phyloP scores from a whole-genome alignment of 2,797 vertebrate species.

The Karalla daura region DNA sequence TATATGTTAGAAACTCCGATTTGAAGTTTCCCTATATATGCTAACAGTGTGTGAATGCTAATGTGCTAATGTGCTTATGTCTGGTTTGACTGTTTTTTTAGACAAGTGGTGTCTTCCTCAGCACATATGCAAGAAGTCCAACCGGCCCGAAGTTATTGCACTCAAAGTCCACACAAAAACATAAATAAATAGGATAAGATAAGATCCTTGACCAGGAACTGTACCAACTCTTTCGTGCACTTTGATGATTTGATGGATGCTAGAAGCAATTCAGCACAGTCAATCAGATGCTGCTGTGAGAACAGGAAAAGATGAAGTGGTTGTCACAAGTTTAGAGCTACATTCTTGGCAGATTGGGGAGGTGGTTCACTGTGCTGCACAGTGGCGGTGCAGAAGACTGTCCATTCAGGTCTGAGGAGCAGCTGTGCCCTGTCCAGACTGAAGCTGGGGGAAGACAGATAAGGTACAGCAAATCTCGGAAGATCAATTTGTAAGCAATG shows the following conservation, averaged over 20 bases:
- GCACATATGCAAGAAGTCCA: background rate
- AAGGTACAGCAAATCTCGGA: background rate
- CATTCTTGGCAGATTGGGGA: constrained; percentile 8
- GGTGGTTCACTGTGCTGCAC: constrained; percentile 9
- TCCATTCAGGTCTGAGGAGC: background rate
- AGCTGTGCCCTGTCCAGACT: background rate
- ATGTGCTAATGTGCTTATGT: no score
- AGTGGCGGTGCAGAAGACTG: background rate
- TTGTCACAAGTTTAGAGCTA: constrained; percentile 5
- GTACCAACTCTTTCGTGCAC: background rate
- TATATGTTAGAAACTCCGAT: no score
- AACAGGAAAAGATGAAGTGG: constrained; percentile 8
- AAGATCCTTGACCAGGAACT: constrained; percentile 10
- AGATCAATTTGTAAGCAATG: background rate
- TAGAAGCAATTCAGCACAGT: constrained; percentile 15
- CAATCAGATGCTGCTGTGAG: constrained; percentile 18
- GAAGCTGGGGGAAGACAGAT: background rate
- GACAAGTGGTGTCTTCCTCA: constrained; percentile 4
- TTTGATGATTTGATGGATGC: constrained; percentile 13
- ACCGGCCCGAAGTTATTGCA: background rate
- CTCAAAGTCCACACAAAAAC: background rate
- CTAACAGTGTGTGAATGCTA: no score
- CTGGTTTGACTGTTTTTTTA: background rate
- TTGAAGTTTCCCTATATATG: no score
- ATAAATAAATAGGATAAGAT: no score